Evolutionary conservation across 2,888 invertebrate species (phyloP).

Genomic region (Parnassius orleans): DNA sequence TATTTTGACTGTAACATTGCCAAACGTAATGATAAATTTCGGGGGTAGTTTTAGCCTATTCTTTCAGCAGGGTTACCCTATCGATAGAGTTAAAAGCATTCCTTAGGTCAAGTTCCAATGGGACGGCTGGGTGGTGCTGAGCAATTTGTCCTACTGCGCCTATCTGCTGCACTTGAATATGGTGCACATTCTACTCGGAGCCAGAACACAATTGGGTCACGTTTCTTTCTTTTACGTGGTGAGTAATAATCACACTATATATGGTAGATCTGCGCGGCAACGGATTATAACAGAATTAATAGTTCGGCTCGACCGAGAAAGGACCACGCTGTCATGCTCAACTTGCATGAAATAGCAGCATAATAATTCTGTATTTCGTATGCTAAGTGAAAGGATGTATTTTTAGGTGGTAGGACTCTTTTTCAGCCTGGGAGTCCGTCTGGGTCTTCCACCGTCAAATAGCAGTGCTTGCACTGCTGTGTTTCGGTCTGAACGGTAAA

Average conservation of each 20-base stretch:
- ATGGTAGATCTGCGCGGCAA: neutral
- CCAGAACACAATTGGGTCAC: conserved; percentile 25
- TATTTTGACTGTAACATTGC: too few relatives aligned
- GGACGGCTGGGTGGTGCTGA: conserved; percentile 32
- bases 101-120: too few relatives aligned
- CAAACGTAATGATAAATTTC: too few relatives aligned
- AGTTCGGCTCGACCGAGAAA: too few relatives aligned
- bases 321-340: neutral
- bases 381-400: neutral
- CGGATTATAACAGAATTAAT: too few relatives aligned
- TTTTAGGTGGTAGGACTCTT: neutral
- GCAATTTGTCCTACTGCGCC: conserved; percentile 32
- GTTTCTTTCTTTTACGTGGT: conserved; percentile 25
- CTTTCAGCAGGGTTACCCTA: too few relatives aligned
- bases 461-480: too few relatives aligned
- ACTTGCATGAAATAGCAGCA: neutral
- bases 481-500: too few relatives aligned
- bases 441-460: too few relatives aligned
- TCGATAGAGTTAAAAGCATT: too few relatives aligned
- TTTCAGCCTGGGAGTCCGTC: too few relatives aligned
- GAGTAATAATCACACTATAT: neutral
- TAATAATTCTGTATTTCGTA: neutral
- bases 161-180: conserved; percentile 31
- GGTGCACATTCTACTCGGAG: conserved; percentile 24
- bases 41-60: too few relatives aligned